Evolutionary conservation across 2,888 invertebrate genomes (phyloP).

Genomic region (Limnephilus lunatus): DNA sequence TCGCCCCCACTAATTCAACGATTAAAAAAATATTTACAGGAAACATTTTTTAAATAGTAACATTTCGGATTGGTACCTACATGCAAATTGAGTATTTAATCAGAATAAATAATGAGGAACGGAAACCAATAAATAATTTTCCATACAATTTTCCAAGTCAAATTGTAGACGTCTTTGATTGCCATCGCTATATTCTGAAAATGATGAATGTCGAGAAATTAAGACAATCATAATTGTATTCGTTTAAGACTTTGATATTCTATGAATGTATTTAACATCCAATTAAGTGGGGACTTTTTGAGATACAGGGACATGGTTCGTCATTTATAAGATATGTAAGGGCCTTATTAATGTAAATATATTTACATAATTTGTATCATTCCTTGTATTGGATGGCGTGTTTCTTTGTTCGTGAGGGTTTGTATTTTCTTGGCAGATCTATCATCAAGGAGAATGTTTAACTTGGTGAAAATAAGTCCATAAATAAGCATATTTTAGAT

Average conservation of each 20-base stretch:
- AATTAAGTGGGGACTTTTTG: slow-evolving; percentile 5
- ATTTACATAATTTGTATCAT: slow-evolving; percentile 42
- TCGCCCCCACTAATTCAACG: no score
- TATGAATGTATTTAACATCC: slow-evolving; percentile 10
- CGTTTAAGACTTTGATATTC: background rate
- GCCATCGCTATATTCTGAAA: background rate
- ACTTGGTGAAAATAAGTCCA: background rate
- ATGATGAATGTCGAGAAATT: background rate
- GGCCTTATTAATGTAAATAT: slow-evolving; percentile 44
- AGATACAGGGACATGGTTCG: background rate
- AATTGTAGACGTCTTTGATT: background rate
- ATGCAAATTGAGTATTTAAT: background rate
- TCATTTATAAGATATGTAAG: slow-evolving; percentile 28
- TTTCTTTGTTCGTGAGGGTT: slow-evolving; percentile 36
- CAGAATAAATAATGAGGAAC: background rate
- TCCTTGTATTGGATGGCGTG: slow-evolving; percentile 36
- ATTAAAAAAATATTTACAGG: no score
- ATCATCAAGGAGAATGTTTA: background rate
- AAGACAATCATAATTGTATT: background rate
- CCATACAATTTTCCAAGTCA: background rate
- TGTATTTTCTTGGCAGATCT: background rate
- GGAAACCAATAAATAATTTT: background rate
- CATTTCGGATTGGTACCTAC: background rate
- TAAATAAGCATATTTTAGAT: background rate
- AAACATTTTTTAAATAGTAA: background rate